Evolutionary conservation across 53 echinoderm and acorn worm species (phyloP), one percentile per base, ranked within the genome.

Genomic region (Stichopus horrens): DNA sequence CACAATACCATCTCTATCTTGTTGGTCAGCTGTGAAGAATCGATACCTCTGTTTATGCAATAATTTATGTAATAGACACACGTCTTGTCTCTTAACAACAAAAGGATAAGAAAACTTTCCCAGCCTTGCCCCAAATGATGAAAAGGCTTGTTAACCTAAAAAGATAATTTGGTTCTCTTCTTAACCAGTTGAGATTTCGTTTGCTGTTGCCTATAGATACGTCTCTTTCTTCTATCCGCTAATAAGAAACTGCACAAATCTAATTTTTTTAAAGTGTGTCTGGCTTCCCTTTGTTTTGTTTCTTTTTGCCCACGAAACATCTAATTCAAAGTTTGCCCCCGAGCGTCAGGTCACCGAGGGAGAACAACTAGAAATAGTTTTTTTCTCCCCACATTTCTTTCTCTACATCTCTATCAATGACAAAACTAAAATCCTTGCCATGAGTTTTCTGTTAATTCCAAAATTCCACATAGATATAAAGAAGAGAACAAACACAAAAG

Each of bases 61-160:
- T 37, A 37, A 37, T 37, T 37, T 37, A 37, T 37, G 37, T 37
- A 37, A 37, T 37, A 37, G 37, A 37, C 37, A 1, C 37, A 37
- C 37, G 37, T 37, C 37, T 37, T 37, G 37, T 37, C 37, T 37
- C 37, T 37, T 37, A 37, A 37, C 37, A 37, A 37, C 37, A 37
- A 37, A 37, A 37, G 14, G 16, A 63, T 37, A 63, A 63, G 63
- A 63, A 4, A 63, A 63, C 63, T 63, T 63, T 13, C 4, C 63
- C 63, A 63, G 63, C 10, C 9, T 63, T 63, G 16, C 63, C 10
- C 14, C 10, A 63, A 63, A 63, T 63, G 63, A 63, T 63, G 63
- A 63, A 63, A 63, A 63, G 63, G 63, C 63, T 63, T 63, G 63
- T 63, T 63, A 63, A 63, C 63, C 63, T 63, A 63, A 63, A 63